Conservation (phyloP, 2,888 invertebrate genomes). For the Nomada hirtipes region DNA sequence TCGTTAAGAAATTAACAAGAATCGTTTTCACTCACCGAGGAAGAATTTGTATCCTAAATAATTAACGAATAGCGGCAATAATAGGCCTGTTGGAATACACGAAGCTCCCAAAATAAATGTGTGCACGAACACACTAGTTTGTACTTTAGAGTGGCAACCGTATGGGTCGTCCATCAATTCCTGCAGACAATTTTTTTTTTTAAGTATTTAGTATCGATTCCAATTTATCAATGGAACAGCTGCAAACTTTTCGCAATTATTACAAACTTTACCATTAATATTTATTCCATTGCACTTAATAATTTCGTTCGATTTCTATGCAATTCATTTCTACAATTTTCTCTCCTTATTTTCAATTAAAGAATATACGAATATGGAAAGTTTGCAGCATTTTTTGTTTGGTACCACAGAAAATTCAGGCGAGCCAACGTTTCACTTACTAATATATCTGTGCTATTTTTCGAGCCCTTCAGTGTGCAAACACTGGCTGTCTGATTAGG, state of each 20-base stretch:
- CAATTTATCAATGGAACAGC: neutral
- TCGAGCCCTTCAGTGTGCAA: conserved; percentile 88
- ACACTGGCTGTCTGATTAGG: conserved; percentile 89
- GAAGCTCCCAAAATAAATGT: conserved; percentile 91
- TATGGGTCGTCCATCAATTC: conserved; percentile 83
- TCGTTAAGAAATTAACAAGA: too few relatives aligned
- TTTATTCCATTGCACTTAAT: too few relatives aligned
- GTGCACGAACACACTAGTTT: conserved; percentile 89
- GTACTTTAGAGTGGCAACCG: conserved; percentile 88
- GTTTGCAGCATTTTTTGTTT: too few relatives aligned
- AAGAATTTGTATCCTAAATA: conserved; percentile 92
- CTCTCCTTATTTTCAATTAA: too few relatives aligned
- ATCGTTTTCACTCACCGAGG: conserved; percentile 86
- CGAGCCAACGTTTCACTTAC: conserved; percentile 15
- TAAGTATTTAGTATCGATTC: neutral
- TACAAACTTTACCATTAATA: neutral
- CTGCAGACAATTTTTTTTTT: neutral
- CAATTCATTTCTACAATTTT: too few relatives aligned
- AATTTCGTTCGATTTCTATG: too few relatives aligned
- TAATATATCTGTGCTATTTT: conserved; percentile 30
- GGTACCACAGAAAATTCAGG: too few relatives aligned
- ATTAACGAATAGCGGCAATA: conserved; percentile 92
- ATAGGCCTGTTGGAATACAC: conserved; percentile 91
- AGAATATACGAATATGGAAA: too few relatives aligned
- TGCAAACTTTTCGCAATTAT: too few relatives aligned